phyloP scores from a whole-genome alignment of 2,888 invertebrate species.

The Limenitis camilla region DNA sequence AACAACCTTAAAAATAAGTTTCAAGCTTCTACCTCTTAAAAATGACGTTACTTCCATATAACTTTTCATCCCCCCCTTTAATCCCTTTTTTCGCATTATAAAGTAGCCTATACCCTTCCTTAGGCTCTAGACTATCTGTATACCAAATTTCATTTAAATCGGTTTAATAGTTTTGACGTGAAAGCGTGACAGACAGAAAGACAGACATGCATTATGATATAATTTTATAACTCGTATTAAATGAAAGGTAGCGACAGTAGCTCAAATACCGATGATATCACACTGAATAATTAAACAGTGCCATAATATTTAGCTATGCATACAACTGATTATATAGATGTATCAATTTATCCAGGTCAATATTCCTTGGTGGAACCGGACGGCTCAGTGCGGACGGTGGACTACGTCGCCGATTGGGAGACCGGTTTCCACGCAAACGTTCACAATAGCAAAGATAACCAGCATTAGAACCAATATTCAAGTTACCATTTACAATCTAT shows the following conservation, averaged over 20 bases:
- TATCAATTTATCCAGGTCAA: conserved; percentile 60
- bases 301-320: too few species aligned
- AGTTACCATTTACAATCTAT: conserved; percentile 12
- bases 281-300: conserved; percentile 11
- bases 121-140: too few species aligned
- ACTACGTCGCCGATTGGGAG: conserved; percentile 85
- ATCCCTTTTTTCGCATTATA: too few species aligned
- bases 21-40: not conserved
- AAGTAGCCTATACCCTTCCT: too few species aligned
- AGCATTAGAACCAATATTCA: conserved; percentile 39
- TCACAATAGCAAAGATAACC: conserved; percentile 77
- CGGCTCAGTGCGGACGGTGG: conserved; percentile 82
- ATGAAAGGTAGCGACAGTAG: not conserved
- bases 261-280: conserved; percentile 12
- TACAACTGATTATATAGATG: conserved; percentile 6
- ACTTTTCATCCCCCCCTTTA: too few species aligned
- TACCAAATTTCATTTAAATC: not conserved
- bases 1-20: too few species aligned
- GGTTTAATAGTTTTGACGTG: not conserved
- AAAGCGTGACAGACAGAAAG: too few species aligned
- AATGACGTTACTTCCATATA: not conserved
- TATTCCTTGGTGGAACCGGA: conserved; percentile 82
- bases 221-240: too few species aligned
- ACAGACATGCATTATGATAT: too few species aligned
- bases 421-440: conserved; percentile 85